Conservation (phyloP, 2,888 invertebrate species). For the Nemurella pictetii region DNA sequence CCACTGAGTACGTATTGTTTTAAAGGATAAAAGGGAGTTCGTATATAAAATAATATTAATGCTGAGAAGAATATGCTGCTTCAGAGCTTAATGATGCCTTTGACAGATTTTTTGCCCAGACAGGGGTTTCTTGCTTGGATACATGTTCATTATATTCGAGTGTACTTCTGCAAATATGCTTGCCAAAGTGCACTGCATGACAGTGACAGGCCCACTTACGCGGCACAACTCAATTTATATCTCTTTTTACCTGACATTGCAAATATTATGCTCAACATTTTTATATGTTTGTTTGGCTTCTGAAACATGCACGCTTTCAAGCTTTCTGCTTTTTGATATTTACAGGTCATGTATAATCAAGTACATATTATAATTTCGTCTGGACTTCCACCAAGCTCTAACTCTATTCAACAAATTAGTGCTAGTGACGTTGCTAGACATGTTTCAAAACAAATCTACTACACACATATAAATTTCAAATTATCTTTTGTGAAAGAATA, state of each 20-base stretch:
- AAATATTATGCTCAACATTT: not conserved
- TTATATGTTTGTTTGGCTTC: not conserved
- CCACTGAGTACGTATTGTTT: too few relatives aligned
- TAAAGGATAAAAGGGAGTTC: not conserved
- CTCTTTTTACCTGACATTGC: not conserved
- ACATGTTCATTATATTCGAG: not conserved
- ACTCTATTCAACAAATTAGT: not conserved
- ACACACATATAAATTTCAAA: not conserved
- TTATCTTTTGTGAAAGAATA: not conserved
- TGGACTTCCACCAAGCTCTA: not conserved
- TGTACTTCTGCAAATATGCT: not conserved
- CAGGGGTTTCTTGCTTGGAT: not conserved
- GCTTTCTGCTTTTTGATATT: not conserved
- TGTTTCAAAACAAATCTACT: not conserved
- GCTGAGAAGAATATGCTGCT: not conserved
- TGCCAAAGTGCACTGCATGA: not conserved
- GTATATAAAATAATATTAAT: constrained; percentile 11
- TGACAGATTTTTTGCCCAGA: not conserved
- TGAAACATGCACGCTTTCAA: not conserved
- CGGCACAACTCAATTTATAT: not conserved
- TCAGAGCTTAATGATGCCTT: not conserved
- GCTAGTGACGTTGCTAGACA: not conserved
- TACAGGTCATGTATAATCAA: not conserved
- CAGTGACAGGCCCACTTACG: not conserved
- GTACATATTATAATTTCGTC: not conserved